Evolutionary conservation across 2,888 invertebrate species (phyloP), one percentile per base, ranked within the genome.

Genomic region (Morinoia aosen): DNA sequence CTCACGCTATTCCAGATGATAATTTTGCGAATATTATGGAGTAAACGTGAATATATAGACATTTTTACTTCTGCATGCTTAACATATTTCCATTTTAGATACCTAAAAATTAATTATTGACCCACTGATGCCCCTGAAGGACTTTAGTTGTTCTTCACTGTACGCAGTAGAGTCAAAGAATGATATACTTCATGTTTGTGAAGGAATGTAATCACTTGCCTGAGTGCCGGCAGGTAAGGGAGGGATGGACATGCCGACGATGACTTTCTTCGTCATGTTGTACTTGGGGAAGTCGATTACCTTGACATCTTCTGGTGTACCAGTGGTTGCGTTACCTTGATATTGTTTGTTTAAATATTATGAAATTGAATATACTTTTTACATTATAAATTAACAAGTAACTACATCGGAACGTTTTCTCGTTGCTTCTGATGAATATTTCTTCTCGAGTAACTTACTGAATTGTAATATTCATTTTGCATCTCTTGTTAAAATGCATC

Each of bases 241-340:
- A 3, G 96, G 96, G 57, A 96, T 58, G 25, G 88, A 90, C 93
- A 96, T 95, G 19, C 61, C 88, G 40, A 96, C 76, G 76, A 96
- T 94, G 58, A 96, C 57, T 48, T 95, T 95, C 25, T 90, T 91
- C 48, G 76, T 88, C 96, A 96, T 96, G 93, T 64, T 91, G 61
- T 93, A 88, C 19, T 8, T 14, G 39, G 48, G 90, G 19, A 95
- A 58, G 2, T 91, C 93, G 40, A 95, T 95, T 12, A 61, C 94
- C 48, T 94, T 95, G 11, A 88, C 58, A 33, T 90, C n/a, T 88
- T 95, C 95, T 48, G 58, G 58, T 2, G 14, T 39, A 57, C 57
- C 58, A 19, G 90, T 90, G 2, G 11, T n/a, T 8, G 25, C 94
- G 25, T 95, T 95, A 57, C 93, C 93, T 93, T 57, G 12, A 19